Percentiles rank a stretch among this genome's conserved stretches.
These are phyloP conservation scores for Ceyx margarethae DNA, from an alignment of 2,113 vertebrate genomes.

Conservation along the genomic window DNA sequence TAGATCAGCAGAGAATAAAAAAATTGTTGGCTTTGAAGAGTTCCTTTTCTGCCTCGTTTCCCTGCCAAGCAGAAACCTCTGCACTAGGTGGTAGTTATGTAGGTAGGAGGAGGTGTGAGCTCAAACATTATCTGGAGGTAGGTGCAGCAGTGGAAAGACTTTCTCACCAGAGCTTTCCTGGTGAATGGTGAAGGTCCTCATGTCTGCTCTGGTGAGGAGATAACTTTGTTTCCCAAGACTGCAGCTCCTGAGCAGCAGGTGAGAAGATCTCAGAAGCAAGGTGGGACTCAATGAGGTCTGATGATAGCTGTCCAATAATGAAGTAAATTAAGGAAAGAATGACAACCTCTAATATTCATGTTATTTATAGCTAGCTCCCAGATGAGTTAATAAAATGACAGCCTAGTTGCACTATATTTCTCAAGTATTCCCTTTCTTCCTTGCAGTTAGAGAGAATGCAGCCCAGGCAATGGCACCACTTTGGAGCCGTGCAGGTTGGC, in stretches of 20 bases:
- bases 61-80: neutral
- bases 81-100: neutral
- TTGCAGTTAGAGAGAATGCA: neutral
- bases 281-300: neutral
- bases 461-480: neutral
- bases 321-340: neutral
- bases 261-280: neutral
- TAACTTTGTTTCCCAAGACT: neutral
- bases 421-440: neutral
- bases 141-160: neutral
- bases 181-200: neutral
- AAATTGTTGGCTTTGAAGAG: neutral
- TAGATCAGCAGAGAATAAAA: neutral
- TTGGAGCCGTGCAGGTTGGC: neutral
- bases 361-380: neutral
- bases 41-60: neutral
- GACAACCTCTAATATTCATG: neutral
- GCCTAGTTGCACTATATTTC: neutral
- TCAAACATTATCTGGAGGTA: neutral
- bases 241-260: neutral
- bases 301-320: neutral
- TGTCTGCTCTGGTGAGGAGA: neutral
- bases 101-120: neutral
- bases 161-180: neutral
- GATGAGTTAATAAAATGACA: neutral